A percentile compares a stretch with the other conserved stretches of the same genome.
Evolutionary conservation across 2,113 vertebrate genomes (phyloP).

Genomic region (Leucosticte australis): DNA sequence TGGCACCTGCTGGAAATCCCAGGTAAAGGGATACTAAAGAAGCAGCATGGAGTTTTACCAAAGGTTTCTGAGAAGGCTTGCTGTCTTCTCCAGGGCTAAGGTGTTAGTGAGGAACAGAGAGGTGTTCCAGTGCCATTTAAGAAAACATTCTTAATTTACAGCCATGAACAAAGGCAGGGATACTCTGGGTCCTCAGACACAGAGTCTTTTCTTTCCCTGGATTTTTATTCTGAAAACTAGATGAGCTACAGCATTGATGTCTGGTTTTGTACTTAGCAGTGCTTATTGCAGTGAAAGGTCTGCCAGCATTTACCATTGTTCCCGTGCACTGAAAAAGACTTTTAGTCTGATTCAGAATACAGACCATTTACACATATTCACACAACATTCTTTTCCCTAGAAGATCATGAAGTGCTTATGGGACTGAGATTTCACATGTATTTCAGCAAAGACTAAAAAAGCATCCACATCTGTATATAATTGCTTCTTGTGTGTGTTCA

Average conservation of each 20-base stretch:
- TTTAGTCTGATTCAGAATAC: background rate
- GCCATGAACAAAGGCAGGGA: background rate
- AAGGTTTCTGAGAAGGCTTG: background rate
- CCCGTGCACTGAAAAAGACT: background rate
- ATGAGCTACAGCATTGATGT: background rate
- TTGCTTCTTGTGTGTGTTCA: background rate
- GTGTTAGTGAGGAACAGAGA: background rate
- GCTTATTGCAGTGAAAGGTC: background rate
- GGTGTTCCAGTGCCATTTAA: background rate
- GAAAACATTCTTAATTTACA: background rate
- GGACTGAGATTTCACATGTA: background rate
- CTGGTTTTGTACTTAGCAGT: background rate
- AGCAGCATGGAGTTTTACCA: background rate
- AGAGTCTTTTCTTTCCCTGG: background rate
- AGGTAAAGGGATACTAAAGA: background rate
- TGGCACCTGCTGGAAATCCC: conserved; percentile 8
- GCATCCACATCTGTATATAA: background rate
- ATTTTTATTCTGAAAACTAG: background rate
- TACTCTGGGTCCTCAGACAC: background rate
- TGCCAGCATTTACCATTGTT: conserved; percentile 19
- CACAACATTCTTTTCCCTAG: background rate
- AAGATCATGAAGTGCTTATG: background rate
- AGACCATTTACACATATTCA: background rate
- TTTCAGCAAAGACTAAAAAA: background rate
- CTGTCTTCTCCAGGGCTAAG: background rate